These are phyloP conservation scores for Phengaris alcon DNA, from an alignment of 2,888 invertebrate genomes.

Conservation along the genomic window DNA sequence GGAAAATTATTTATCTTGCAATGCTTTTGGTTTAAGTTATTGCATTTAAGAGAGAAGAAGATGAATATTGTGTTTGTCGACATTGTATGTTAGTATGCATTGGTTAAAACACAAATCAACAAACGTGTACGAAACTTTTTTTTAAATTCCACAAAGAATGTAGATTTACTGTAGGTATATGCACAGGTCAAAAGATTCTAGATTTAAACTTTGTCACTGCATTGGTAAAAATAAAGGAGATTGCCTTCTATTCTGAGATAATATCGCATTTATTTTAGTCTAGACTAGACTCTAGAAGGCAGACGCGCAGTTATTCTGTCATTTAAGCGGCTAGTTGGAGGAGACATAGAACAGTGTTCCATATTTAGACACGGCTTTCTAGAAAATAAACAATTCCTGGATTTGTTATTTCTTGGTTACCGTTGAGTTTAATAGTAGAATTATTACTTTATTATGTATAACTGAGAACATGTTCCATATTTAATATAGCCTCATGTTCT, in stretches of 20 bases:
- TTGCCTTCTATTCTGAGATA: slow-evolving; percentile 4
- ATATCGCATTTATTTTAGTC: slow-evolving; percentile 7
- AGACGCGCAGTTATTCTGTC: slow-evolving; percentile 1
- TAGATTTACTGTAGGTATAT: too few relatives aligned
- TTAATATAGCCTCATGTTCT: not conserved
- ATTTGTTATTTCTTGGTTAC: not conserved
- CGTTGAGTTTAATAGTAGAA: too few relatives aligned
- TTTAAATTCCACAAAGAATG: too few relatives aligned
- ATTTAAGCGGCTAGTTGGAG: not conserved
- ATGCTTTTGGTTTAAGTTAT: too few relatives aligned
- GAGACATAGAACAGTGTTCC: not conserved
- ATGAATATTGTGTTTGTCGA: too few relatives aligned
- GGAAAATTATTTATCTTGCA: too few relatives aligned
- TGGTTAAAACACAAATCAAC: too few relatives aligned
- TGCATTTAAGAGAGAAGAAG: too few relatives aligned
- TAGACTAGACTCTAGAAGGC: not conserved
- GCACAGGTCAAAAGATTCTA: not conserved
- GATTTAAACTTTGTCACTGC: not conserved
- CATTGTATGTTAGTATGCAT: too few relatives aligned
- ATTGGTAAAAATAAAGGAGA: not conserved
- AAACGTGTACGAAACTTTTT: too few relatives aligned
- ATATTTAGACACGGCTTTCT: not conserved
- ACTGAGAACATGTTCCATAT: too few relatives aligned
- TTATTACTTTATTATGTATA: too few relatives aligned
- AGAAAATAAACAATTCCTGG: not conserved